Evolutionary conservation across 2,113 vertebrate genomes (phyloP), one percentile per base, ranked within the genome.

Genomic region (Polypterus bichir): DNA sequence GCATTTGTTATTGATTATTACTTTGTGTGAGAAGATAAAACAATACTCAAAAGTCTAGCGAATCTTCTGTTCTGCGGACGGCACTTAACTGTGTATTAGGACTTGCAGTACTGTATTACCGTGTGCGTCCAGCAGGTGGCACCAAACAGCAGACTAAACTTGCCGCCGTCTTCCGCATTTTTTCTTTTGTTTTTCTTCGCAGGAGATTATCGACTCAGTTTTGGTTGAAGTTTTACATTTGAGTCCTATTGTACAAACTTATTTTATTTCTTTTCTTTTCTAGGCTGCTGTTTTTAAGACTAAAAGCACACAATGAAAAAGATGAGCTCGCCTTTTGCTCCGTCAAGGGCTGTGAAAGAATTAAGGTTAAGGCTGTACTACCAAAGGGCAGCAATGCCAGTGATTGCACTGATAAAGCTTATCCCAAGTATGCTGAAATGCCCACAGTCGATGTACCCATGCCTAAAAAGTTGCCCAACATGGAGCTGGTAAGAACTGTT

Each of bases 281-380:
- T 78, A 98, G 96, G 65, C 77, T 98, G 67, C 81, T 98, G n/a
- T 95, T 98, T 76, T 74, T 99, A 68, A 93, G 88, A 71, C 73
- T 92, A 7, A 87, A 85, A 65, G 92, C 93, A 2, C 90, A 94
- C 62, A 91, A 91, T 0, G 81, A 90, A 59, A 88, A 83, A 65
- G 92, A 93, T 46, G 79, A 73, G 44, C 95, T 91, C 47, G 89
- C 92, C 61, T 99, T 97, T 83, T 99, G 96, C 78, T 97, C 95
- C 0, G 66, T 83, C 48, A 89, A 88, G 65, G 96, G 96, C 58
- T 99, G 96, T 2, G 96, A 99, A 73, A 68, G 96, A 52, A 82
- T 99, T 6, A 90, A 88, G 76, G 90, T 99, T 64, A 93, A 88
- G 66, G 95, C 93, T 1, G 54, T 78, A 51, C 76, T 98, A 59